phyloP scores from a whole-genome alignment of 2,797 vertebrate genomes.

The Pseudochirops cupreus region DNA sequence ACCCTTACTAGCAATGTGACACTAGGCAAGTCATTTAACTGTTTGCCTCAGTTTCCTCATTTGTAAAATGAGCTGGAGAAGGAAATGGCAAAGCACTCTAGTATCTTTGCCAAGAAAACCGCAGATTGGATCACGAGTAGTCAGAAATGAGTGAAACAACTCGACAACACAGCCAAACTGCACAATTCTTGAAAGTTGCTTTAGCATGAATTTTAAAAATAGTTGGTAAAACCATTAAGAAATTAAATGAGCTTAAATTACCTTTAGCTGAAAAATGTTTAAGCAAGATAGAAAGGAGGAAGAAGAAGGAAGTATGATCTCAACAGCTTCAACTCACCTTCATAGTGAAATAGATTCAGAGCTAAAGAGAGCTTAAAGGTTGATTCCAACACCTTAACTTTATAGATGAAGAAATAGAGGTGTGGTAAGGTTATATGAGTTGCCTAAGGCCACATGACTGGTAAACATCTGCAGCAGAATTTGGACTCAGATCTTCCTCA shows the following conservation, averaged over 20 bases:
- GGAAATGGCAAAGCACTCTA: background rate
- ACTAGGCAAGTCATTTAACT: background rate
- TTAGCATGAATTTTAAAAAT: conserved; percentile 8
- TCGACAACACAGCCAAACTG: background rate
- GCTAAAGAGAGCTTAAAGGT: background rate
- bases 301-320: background rate
- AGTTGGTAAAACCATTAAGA: conserved; percentile 38
- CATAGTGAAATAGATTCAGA: background rate
- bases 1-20: background rate
- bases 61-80: background rate
- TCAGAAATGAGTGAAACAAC: conserved; percentile 6
- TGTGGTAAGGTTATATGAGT: background rate
- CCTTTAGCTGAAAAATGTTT: conserved; percentile 13
- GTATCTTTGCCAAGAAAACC: background rate
- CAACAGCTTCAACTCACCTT: background rate
- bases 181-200: background rate
- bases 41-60: background rate
- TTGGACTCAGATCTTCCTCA: background rate
- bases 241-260: conserved; percentile 1
- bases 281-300: conserved; percentile 47
- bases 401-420: background rate
- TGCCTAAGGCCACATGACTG: background rate
- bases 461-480: background rate
- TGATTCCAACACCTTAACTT: background rate
- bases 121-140: background rate